phyloP scores from a whole-genome alignment of 2,797 vertebrate genomes.

The Alauda arvensis region DNA sequence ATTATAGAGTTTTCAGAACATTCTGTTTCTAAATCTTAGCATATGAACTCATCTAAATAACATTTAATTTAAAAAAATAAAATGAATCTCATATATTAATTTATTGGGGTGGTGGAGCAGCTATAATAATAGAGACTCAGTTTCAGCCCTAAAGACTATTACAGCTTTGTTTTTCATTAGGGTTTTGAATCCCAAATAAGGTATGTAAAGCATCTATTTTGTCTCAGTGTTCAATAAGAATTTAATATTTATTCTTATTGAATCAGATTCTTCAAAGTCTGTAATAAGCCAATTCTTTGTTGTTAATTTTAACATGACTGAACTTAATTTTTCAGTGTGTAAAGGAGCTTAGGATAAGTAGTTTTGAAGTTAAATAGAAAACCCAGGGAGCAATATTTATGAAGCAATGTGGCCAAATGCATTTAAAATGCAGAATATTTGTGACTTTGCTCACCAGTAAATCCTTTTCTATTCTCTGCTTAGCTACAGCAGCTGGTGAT shows the following conservation, averaged over 20 bases:
- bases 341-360: constrained; percentile 17
- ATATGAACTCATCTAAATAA: neutral
- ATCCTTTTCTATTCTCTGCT: constrained; percentile 22
- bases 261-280: constrained; percentile 10
- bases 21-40: neutral
- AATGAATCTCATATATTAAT: neutral
- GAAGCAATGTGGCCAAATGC: neutral
- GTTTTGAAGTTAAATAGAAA: constrained; percentile 33
- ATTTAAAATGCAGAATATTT: constrained; percentile 35
- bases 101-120: neutral
- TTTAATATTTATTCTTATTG: constrained; percentile 18
- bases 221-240: neutral
- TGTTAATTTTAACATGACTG: constrained; percentile 44
- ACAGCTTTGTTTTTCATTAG: neutral
- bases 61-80: neutral
- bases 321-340: constrained; percentile 33
- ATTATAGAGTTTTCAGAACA: neutral
- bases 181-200: neutral
- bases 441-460: neutral
- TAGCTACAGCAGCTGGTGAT: constrained; percentile 24
- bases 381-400: constrained; percentile 10
- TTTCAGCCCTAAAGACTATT: neutral
- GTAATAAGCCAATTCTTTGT: constrained; percentile 1
- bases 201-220: neutral
- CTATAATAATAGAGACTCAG: neutral